Percentiles rank a stretch among this genome's conserved stretches.
phyloP scores from a whole-genome alignment of 2,797 vertebrate species.

The Cercopithecus hamlyni region DNA sequence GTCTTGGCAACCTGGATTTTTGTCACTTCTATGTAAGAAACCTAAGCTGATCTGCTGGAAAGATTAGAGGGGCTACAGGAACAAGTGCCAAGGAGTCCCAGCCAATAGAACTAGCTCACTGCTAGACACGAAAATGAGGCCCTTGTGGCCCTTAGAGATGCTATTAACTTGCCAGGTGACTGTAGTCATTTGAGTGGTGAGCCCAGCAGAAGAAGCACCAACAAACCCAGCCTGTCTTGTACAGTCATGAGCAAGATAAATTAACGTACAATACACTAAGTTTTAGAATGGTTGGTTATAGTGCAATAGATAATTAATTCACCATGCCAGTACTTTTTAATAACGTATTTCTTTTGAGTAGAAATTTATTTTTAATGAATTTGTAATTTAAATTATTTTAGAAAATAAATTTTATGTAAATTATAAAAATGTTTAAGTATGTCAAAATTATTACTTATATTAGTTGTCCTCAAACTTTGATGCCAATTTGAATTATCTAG shows the following conservation, averaged over 20 bases:
- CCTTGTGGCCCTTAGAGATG: fast-evolving
- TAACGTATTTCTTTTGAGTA: background rate
- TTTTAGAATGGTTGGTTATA: background rate
- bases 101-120: background rate
- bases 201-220: background rate
- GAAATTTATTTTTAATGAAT: background rate
- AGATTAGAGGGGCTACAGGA: background rate
- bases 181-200: background rate
- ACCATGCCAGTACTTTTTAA: background rate
- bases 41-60: background rate
- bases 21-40: background rate
- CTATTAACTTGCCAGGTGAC: background rate
- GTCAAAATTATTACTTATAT: background rate
- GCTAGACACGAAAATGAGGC: background rate
- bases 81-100: background rate
- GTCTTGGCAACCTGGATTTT: background rate
- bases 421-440: background rate
- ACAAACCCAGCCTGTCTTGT: background rate
- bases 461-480: background rate
- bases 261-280: background rate
- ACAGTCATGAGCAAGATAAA: background rate
- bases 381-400: background rate
- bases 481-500: background rate
- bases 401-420: background rate
- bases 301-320: background rate